Evolutionary conservation across 2,888 invertebrate species (phyloP).

Genomic region (Pelosia muscerda): DNA sequence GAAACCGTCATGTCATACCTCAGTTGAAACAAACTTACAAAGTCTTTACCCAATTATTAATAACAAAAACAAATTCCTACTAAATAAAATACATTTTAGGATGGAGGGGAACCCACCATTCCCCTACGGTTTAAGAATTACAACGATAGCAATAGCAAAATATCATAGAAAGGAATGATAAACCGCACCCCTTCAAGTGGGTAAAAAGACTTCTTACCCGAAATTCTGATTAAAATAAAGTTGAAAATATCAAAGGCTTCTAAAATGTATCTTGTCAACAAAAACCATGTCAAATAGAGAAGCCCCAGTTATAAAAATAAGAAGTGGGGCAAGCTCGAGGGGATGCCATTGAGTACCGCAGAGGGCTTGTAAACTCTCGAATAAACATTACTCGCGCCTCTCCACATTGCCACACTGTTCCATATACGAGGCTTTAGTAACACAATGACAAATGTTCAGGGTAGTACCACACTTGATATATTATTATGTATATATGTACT

Average conservation of each 20-base stretch:
- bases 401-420: constrained; percentile 9
- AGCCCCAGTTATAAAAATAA: constrained; percentile 12
- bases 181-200: too few relatives aligned
- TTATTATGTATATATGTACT: constrained; percentile 4
- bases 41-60: neutral
- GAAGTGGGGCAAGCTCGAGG: constrained; percentile 25
- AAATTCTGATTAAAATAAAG: too few relatives aligned
- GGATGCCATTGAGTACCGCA: constrained; percentile 21
- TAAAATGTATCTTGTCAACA: neutral
- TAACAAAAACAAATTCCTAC: neutral
- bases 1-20: too few relatives aligned
- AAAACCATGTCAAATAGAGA: neutral
- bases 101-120: too few relatives aligned
- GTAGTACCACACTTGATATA: constrained; percentile 9
- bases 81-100: too few relatives aligned
- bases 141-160: too few relatives aligned
- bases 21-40: too few relatives aligned
- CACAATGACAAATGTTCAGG: constrained; percentile 18
- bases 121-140: too few relatives aligned
- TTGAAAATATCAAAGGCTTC: neutral
- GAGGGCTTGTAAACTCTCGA: constrained; percentile 19
- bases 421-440: constrained; percentile 12
- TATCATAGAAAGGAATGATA: too few relatives aligned
- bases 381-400: constrained; percentile 18
- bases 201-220: too few relatives aligned